A percentile compares a stretch with the other conserved stretches of the same genome.
These are phyloP conservation scores for Ceratitis capitata DNA, from an alignment of 1,140 invertebrate species.

Conservation along the genomic window DNA sequence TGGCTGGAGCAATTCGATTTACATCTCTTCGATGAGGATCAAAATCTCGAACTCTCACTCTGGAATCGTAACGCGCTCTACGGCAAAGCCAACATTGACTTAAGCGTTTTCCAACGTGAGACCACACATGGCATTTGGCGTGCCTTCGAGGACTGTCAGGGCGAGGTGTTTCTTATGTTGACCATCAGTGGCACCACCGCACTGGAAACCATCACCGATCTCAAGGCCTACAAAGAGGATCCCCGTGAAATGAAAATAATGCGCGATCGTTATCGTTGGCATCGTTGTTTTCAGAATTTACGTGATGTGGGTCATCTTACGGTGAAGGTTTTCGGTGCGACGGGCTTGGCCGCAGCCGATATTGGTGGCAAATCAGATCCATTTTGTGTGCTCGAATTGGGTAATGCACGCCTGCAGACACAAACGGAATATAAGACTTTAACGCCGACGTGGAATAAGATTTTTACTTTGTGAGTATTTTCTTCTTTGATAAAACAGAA, in stretches of 20 bases:
- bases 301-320: constrained; percentile 89
- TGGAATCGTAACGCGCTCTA: constrained; percentile 62
- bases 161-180: constrained; percentile 86
- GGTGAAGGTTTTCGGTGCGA: constrained; percentile 89
- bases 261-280: constrained; percentile 80
- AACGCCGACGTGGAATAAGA: constrained; percentile 96
- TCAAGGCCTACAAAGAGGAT: constrained; percentile 85
- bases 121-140: constrained; percentile 90
- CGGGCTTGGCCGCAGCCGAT: constrained; percentile 89
- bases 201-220: constrained; percentile 90
- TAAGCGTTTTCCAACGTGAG: constrained; percentile 86
- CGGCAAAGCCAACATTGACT: constrained; percentile 84
- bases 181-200: constrained; percentile 95
- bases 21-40: constrained; percentile 86
- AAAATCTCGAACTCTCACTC: constrained; percentile 57
- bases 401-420: constrained; percentile 94
- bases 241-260: constrained; percentile 75
- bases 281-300: constrained; percentile 78
- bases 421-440: constrained; percentile 99
- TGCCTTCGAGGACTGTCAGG: constrained; percentile 88
- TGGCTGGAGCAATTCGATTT: constrained; percentile 99
- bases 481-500: neutral
- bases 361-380: constrained; percentile 95
- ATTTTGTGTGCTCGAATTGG: constrained; percentile 95
- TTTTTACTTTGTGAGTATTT: constrained; percentile 93